Base-by-base conservation (phyloP, 2,888 invertebrate species). In the Patella caerulea region DNA sequence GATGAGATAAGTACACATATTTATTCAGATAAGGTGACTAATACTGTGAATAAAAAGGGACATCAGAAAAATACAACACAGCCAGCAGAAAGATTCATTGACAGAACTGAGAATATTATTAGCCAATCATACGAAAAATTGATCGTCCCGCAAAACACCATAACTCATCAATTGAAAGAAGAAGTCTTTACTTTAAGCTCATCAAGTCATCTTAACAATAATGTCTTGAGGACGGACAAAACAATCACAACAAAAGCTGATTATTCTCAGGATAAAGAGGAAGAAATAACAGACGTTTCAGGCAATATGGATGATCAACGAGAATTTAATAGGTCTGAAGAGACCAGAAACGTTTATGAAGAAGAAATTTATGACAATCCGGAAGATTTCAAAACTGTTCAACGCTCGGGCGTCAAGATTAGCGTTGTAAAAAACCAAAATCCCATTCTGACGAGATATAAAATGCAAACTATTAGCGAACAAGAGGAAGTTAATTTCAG, bases 381-480 rank as follows among this genome's bases (percentile, higher is more conserved):
- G 24, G 65, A 65, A 15, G 65, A 65, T 65, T 65, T 65, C 24
- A 2, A 24, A 12, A 11, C 65, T 24, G 19, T 24, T 24, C 19
- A 24, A 65, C 24, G 24, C 19, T 24, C 19, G 11, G 65, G 65
- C 19, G 24, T 65, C 3, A 65, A 65, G 24, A 65, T 65, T 24
- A 65, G 24, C 24, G 65, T 65, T 14, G 24, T 65, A 11, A 65
- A 65, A 65, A 65, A 65, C 24, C 19, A 65, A 65, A 19, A 24
- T 65, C 65, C 65, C 24, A 14, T 24, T 24, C 4, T 65, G 24
- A 65, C 65, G 12, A 19, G 19, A 65, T 65, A 65, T 24, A 65
- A 65, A 24, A 65, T 65, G 65, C 65, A 65, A 14, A 65, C 65
- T 15, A 65, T 65, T 65, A 65, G 65, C 24, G 65, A 65, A 65